Evolutionary conservation across 1,140 invertebrate species (phyloP).

Genomic region (Nixonia krombeini): DNA sequence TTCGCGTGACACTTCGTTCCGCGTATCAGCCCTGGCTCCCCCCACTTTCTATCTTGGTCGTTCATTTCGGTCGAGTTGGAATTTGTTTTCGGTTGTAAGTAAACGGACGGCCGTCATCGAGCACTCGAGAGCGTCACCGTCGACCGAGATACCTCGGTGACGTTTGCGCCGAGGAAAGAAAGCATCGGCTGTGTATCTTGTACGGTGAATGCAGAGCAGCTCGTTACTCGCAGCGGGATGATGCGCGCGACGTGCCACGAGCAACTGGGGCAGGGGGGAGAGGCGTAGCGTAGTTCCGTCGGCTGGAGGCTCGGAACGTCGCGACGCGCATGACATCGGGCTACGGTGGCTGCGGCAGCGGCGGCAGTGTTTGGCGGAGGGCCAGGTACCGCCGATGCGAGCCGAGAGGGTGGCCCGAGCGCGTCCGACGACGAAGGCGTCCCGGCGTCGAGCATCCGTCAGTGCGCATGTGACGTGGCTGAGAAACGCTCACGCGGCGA

Average conservation of each 20-base stretch:
- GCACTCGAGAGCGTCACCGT: background rate
- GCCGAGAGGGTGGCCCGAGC: slow-evolving; percentile 66
- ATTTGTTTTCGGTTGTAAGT: background rate
- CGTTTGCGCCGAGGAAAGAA: no score
- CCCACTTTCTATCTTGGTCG: background rate
- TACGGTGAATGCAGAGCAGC: no score
- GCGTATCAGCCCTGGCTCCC: slow-evolving; percentile 4
- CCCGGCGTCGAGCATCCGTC: slow-evolving; percentile 69
- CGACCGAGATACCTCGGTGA: no score
- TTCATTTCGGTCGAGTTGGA: background rate
- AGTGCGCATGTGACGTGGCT: slow-evolving; percentile 71
- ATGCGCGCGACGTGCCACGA: no score
- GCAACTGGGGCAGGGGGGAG: no score
- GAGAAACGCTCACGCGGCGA: slow-evolving; percentile 64
- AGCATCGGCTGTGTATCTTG: no score
- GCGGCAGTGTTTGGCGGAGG: slow-evolving; percentile 51
- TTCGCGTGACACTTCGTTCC: slow-evolving; percentile 6
- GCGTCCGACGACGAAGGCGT: slow-evolving; percentile 65
- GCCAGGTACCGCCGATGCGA: slow-evolving; percentile 65
- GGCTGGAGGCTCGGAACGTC: background rate
- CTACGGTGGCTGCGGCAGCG: slow-evolving; percentile 19
- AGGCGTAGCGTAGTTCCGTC: no score
- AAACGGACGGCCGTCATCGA: slow-evolving; percentile 1
- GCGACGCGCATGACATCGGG: no score
- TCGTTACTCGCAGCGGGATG: no score